Evolutionary conservation across 2,113 vertebrate genomes (phyloP).

Genomic region (Stigmatopora nigra): DNA sequence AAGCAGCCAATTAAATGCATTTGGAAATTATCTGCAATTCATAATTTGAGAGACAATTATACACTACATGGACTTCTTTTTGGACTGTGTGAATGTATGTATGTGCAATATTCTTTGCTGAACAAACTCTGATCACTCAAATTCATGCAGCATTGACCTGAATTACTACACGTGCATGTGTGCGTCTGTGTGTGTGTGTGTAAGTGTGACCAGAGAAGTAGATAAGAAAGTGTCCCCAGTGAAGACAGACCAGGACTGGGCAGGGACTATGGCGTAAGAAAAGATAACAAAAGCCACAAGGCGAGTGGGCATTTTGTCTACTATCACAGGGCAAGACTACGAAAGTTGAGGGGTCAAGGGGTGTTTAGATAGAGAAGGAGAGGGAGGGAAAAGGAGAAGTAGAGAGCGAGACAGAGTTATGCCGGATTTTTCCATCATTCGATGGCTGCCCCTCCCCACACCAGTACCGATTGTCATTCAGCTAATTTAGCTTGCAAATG

Average conservation of each 20-base stretch:
- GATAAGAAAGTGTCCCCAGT: slow-evolving; percentile 45
- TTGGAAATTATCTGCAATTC: too few relatives aligned
- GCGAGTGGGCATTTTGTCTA: slow-evolving; percentile 5
- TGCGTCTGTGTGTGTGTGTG: neutral
- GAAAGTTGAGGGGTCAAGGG: too few relatives aligned
- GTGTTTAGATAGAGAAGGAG: too few relatives aligned
- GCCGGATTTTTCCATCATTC: too few relatives aligned
- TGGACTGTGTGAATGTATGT: neutral
- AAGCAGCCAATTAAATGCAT: too few relatives aligned
- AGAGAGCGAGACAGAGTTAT: too few relatives aligned
- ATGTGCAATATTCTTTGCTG: neutral
- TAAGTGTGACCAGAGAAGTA: slow-evolving; percentile 21
- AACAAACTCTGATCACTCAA: neutral
- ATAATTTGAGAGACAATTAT: too few relatives aligned
- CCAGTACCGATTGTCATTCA: too few relatives aligned
- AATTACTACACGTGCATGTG: too few relatives aligned
- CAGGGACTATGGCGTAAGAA: slow-evolving; percentile 7
- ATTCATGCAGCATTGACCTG: neutral
- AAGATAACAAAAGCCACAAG: slow-evolving; percentile 37
- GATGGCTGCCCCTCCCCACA: too few relatives aligned
- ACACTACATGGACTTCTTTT: neutral
- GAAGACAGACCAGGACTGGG: slow-evolving; percentile 43
- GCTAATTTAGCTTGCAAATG: too few relatives aligned
- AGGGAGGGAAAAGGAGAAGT: too few relatives aligned
- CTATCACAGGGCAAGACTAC: slow-evolving; percentile 11